Evolutionary conservation across 2,113 vertebrate species (phyloP).

Genomic region (Bufo bufo): DNA sequence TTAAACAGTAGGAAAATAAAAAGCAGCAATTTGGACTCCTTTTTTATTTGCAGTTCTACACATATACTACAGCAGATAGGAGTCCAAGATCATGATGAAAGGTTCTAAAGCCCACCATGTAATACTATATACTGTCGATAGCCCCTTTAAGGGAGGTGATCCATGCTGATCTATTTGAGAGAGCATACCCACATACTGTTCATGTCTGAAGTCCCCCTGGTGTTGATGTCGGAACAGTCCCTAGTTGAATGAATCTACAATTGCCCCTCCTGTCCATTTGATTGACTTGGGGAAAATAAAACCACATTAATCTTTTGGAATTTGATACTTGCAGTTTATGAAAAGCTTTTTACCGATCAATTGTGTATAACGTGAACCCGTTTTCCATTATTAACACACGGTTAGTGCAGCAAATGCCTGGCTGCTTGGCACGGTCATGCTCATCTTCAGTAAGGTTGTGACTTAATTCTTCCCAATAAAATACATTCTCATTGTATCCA

Average conservation of each 20-base stretch:
- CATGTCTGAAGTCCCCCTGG: no score
- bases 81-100: no score
- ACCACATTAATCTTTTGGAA: neutral
- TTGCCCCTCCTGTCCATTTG: neutral
- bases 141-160: no score
- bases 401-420: neutral
- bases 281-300: neutral
- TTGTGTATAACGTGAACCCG: neutral
- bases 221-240: neutral
- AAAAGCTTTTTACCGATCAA: neutral
- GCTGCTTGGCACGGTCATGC: neutral
- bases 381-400: neutral
- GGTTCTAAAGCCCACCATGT: no score
- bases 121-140: no score
- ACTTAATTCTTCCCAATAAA: neutral
- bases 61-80: no score
- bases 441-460: neutral
- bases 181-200: neutral
- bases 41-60: no score
- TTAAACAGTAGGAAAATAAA: no score
- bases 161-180: neutral
- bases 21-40: no score
- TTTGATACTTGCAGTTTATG: neutral
- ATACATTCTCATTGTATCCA: neutral
- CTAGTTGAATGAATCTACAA: neutral